These are phyloP conservation scores for Deladenus siricidicola DNA, from an alignment of 2,888 invertebrate species.

Conservation along the genomic window DNA sequence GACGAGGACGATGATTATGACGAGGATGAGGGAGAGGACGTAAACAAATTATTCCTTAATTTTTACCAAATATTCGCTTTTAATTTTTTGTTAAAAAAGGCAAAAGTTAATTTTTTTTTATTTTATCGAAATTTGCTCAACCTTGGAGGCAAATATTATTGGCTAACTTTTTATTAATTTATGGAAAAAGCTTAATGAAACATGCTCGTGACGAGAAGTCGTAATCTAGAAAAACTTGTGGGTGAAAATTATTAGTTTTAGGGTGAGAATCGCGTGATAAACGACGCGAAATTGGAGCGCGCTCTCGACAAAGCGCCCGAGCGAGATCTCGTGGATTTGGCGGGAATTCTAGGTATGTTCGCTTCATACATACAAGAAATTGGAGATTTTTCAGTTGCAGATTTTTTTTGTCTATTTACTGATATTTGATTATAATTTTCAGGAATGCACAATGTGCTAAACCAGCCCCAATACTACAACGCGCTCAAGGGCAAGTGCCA, in stretches of 20 bases:
- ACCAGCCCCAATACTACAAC: slow-evolving; percentile 98
- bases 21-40: slow-evolving; percentile 10
- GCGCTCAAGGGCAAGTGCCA: slow-evolving; percentile 60
- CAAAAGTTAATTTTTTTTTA: no score
- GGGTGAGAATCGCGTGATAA: slow-evolving; percentile 19
- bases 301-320: slow-evolving; percentile 80
- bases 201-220: no score
- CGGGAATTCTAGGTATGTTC: slow-evolving; percentile 62
- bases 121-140: no score
- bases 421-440: slow-evolving; percentile 59
- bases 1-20: slow-evolving; percentile 37
- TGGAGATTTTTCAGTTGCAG: slow-evolving; percentile 1
- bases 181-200: no score
- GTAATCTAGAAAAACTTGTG: no score
- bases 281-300: slow-evolving; percentile 60
- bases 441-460: slow-evolving; percentile 99
- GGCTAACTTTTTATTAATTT: no score
- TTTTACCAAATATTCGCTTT: no score
- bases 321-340: slow-evolving; percentile 95
- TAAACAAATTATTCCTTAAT: no score
- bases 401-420: background rate
- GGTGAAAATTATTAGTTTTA: no score
- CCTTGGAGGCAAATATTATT: no score
- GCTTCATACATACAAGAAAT: background rate
- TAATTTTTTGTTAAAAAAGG: no score